These are phyloP conservation scores for Kryptopterus vitreolus DNA, from an alignment of 2,797 vertebrate species.

Conservation along the genomic window DNA sequence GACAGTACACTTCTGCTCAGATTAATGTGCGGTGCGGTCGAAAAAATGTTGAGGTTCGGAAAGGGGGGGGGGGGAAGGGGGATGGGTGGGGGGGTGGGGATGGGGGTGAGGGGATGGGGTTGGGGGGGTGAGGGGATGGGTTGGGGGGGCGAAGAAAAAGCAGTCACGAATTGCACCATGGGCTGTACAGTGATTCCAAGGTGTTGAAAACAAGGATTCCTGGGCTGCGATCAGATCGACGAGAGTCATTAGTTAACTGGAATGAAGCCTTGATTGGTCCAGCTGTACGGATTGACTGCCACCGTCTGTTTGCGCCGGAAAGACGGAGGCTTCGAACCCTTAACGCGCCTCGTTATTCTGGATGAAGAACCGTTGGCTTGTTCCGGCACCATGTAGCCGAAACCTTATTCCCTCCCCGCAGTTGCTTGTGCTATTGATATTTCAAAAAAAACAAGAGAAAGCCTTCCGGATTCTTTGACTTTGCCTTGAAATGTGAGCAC, in stretches of 20 bases:
- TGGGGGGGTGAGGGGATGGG: no score
- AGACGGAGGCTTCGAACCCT: constrained; percentile 22
- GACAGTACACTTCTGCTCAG: constrained; percentile 34
- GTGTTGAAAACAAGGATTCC: constrained; percentile 5
- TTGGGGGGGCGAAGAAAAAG: no score
- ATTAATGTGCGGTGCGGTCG: constrained; percentile 35
- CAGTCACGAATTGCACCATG: background rate
- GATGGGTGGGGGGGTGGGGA: no score
- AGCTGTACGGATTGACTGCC: constrained; percentile 46
- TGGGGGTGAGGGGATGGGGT: no score
- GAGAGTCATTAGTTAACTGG: background rate
- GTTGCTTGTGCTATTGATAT: background rate
- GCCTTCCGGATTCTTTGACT: background rate
- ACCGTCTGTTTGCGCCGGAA: constrained; percentile 53
- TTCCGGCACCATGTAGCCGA: background rate
- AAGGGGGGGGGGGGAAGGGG: no score
- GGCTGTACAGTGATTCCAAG: constrained; percentile 7
- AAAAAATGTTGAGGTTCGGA: constrained; percentile 30
- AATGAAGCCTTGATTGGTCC: background rate
- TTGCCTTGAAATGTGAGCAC: background rate
- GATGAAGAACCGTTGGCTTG: background rate
- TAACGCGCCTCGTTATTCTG: constrained; percentile 18
- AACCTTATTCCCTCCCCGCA: constrained; percentile 1
- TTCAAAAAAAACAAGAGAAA: background rate
- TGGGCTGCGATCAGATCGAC: background rate